Conservation (phyloP, 1,140 invertebrate species). For the Hypothenemus hampei region DNA sequence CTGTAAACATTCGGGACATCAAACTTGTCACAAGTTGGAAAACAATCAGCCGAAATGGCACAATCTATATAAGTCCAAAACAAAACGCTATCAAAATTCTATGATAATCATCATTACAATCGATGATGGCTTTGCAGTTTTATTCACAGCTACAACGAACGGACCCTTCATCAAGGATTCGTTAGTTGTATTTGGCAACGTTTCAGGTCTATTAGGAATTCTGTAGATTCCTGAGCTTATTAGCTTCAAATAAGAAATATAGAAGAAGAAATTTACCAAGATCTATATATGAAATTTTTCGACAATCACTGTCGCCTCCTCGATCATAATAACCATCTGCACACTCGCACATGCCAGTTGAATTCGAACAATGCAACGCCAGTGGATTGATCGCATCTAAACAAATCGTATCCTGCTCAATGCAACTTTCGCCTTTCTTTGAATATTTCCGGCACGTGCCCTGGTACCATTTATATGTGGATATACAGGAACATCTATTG, state of each 20-base stretch:
- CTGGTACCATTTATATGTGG: constrained; percentile 15
- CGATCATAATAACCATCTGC: constrained; percentile 19
- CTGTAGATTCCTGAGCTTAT: neutral
- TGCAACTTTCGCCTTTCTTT: constrained; percentile 8
- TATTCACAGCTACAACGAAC: no score
- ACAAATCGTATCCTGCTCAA: neutral
- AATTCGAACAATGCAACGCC: constrained; percentile 6
- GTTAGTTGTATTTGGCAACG: no score
- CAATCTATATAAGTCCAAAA: constrained; percentile 17
- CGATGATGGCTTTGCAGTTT: no score
- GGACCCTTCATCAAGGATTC: no score
- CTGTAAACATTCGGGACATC: neutral
- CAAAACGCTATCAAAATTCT: no score
- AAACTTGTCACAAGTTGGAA: neutral
- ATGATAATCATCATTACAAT: no score
- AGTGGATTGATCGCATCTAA: constrained; percentile 9
- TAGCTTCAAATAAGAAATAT: neutral
- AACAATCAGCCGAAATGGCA: constrained; percentile 16
- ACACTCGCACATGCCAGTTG: constrained; percentile 9
- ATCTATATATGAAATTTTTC: constrained; percentile 2
- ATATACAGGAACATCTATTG: constrained; percentile 7
- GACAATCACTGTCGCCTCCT: constrained; percentile 13
- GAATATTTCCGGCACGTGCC: constrained; percentile 12
- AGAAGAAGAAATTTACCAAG: neutral
- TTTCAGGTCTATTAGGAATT: neutral